A percentile compares a stretch with the other conserved stretches of the same genome.
Evolutionary conservation across 1,140 invertebrate genomes (phyloP).

Genomic region (Apis florea): DNA sequence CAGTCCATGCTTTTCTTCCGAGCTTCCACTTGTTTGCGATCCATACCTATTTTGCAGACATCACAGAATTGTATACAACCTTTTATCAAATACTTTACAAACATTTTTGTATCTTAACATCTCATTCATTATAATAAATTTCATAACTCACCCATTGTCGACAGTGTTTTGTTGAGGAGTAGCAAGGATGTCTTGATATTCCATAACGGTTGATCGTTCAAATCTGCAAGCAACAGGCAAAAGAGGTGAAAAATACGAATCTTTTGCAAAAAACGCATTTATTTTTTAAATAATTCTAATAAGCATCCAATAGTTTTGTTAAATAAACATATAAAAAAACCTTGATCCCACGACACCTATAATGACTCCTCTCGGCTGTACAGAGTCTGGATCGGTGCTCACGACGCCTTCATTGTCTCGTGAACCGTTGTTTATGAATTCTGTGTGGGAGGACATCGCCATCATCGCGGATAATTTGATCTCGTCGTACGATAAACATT

Average conservation of each 20-base stretch:
- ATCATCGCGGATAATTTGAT: conserved; percentile 84
- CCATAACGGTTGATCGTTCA: conserved; percentile 79
- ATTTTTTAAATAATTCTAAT: background rate
- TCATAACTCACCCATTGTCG: conserved; percentile 76
- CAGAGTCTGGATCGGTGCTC: conserved; percentile 66
- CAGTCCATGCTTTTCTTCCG: conserved; percentile 63
- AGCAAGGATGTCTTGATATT: conserved; percentile 82
- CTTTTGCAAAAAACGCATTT: no score
- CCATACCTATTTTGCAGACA: conserved; percentile 53
- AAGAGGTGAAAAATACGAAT: background rate
- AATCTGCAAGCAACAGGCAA: conserved; percentile 68
- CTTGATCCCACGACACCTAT: conserved; percentile 74
- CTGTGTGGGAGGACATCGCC: conserved; percentile 82
- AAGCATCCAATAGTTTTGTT: conserved; percentile 1
- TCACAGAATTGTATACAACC: background rate
- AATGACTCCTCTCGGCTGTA: conserved; percentile 75
- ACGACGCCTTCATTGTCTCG: conserved; percentile 82
- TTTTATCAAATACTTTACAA: background rate
- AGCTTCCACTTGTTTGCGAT: conserved; percentile 44
- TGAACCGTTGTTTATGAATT: conserved; percentile 84
- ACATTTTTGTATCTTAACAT: background rate
- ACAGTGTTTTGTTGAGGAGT: conserved; percentile 79
- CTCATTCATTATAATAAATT: background rate
- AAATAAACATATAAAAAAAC: conserved; percentile 58
- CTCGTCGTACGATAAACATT: conserved; percentile 83